phyloP scores from a whole-genome alignment of 2,888 invertebrate species.

The Eucera pruinosa region DNA sequence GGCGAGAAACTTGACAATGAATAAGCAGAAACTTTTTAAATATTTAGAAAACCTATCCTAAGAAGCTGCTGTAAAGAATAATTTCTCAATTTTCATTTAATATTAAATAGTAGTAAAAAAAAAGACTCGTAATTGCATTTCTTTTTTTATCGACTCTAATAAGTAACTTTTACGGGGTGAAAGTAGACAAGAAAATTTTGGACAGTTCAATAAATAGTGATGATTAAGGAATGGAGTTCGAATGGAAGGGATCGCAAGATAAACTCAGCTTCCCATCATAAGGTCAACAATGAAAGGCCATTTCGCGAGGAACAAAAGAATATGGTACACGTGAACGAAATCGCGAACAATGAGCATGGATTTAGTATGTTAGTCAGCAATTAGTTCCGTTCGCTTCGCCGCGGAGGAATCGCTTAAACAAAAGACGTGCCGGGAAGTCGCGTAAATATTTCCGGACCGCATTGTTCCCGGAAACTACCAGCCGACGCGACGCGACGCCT shows the following conservation, averaged over 20 bases:
- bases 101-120: too few relatives aligned
- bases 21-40: too few relatives aligned
- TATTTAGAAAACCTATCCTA: too few relatives aligned
- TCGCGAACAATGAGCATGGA: slow-evolving; percentile 58
- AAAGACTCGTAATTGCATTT: too few relatives aligned
- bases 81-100: too few relatives aligned
- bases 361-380: slow-evolving; percentile 58
- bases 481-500: too few relatives aligned
- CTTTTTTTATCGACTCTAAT: too few relatives aligned
- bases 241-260: neutral
- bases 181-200: too few relatives aligned
- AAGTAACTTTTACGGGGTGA: too few relatives aligned
- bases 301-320: slow-evolving; percentile 34
- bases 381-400: slow-evolving; percentile 52
- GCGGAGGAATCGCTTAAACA: slow-evolving; percentile 26
- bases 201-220: slow-evolving; percentile 1
- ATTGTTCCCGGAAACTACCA: slow-evolving; percentile 20
- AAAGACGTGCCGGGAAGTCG: slow-evolving; percentile 33
- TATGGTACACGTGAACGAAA: slow-evolving; percentile 15
- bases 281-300: slow-evolving; percentile 19
- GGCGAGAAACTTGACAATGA: too few relatives aligned
- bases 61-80: too few relatives aligned
- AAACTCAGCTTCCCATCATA: neutral
- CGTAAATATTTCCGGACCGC: slow-evolving; percentile 57
- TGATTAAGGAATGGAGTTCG: slow-evolving; percentile 26